Base-by-base conservation (phyloP, 2,113 vertebrate species). In the Nettapus auritus region DNA sequence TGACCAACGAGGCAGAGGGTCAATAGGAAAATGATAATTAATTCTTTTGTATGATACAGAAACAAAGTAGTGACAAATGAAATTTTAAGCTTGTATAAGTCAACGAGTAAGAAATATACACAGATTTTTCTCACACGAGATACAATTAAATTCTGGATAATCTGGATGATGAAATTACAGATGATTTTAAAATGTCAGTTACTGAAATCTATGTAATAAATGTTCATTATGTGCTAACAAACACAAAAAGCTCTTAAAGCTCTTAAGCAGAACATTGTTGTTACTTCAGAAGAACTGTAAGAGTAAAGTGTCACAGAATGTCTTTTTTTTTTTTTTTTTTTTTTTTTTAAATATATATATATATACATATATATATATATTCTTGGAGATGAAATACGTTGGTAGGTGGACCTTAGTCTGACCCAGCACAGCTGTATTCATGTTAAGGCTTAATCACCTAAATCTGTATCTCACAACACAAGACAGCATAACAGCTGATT, bases 401-500 rank as follows among this genome's bases (percentile, higher is more conserved):
- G n/a, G 44, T 66, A 82, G 71, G 67, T 73, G 40, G n/a, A 82
- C 85, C 78, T 90, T 73, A 79, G 34, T 79, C 62, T 93, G 92
- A 95, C 67, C 67, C 50, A 66, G 31, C 69, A 53, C 20, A 86
- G 40, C 44, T 76, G 36, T 66, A 36, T 22, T 91, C 63, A 50
- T 62, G 22, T 66, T 75, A 93, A 86, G n/a, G 52, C n/a, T 95
- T 94, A 90, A 95, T 94, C 82, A 94, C 23, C 16, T 26, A 83
- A 83, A 93, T 88, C 79, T 69, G 9, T 93, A 33, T 86, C 55
- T 69, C 40, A 28, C 57, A 86, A 88, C 44, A 90, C 34, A 86
- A 55, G 55, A 29, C 53, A 88, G 28, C 15, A 11, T 48, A 90
- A 50, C 48, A 28, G 62, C n/a, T 66, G 82, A 91, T 95, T 91